phyloP scores from a whole-genome alignment of 2,113 vertebrate genomes.

The Semnornis frantzii region DNA sequence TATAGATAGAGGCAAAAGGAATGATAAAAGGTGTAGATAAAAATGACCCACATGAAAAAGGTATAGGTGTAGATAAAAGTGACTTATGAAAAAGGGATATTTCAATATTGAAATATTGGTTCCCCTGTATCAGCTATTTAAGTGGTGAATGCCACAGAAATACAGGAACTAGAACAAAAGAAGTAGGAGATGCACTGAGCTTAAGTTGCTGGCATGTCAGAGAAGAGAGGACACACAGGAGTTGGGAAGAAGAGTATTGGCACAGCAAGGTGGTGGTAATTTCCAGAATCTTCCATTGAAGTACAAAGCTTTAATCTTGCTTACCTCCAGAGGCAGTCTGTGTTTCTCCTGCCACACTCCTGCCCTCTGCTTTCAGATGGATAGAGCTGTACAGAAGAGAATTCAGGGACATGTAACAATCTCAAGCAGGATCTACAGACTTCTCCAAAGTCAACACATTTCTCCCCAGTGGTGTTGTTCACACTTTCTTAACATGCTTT shows the following conservation, averaged over 20 bases:
- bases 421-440: not conserved
- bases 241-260: not conserved
- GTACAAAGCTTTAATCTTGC: not conserved
- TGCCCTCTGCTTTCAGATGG: not conserved
- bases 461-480: not conserved
- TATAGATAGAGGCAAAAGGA: no score
- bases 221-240: not conserved
- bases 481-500: not conserved
- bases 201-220: not conserved
- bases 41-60: no score
- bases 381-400: not conserved
- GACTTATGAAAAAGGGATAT: not conserved
- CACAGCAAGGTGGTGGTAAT: not conserved
- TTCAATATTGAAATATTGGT: not conserved
- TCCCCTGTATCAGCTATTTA: not conserved
- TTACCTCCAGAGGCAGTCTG: not conserved
- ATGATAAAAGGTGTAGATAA: no score
- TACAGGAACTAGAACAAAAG: not conserved
- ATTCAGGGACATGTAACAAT: not conserved
- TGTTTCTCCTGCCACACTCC: not conserved
- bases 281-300: not conserved
- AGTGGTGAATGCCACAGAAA: not conserved
- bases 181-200: not conserved
- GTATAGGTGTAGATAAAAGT: no score
- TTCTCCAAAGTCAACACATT: not conserved